These are phyloP conservation scores for Petrophora chlorosata DNA, from an alignment of 2,888 invertebrate genomes.

Conservation along the genomic window DNA sequence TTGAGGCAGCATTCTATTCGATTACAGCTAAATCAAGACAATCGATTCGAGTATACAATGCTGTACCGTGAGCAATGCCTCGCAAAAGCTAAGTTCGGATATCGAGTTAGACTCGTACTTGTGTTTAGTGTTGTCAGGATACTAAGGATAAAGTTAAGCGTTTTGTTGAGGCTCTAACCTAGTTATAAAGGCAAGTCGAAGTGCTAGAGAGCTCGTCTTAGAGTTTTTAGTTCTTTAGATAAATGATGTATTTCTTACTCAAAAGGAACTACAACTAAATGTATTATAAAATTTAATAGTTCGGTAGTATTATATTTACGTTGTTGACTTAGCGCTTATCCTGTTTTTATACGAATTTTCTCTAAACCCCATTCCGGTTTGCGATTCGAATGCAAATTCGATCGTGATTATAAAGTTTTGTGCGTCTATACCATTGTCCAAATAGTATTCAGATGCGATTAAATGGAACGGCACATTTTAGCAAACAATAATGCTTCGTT, in stretches of 20 bases:
- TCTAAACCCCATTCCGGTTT: not conserved
- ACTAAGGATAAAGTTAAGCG: not conserved
- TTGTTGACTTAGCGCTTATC: no score
- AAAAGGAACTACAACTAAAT: no score
- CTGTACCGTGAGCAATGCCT: not conserved
- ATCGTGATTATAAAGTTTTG: not conserved
- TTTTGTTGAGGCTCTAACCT: not conserved
- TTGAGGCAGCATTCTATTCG: conserved; percentile 1
- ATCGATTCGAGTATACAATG: conserved; percentile 5
- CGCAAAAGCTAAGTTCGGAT: not conserved
- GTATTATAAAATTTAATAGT: no score
- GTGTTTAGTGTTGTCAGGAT: conserved; percentile 6
- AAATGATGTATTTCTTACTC: no score
- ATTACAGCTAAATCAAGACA: conserved; percentile 5
- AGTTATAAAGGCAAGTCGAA: not conserved
- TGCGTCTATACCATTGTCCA: no score
- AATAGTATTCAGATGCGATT: no score
- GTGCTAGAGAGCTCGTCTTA: not conserved
- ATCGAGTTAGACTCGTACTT: conserved; percentile 7
- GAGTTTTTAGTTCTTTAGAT: no score
- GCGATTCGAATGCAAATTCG: not conserved
- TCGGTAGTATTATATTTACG: no score
- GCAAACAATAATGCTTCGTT: no score
- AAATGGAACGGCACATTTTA: not conserved
- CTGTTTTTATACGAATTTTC: not conserved